phyloP scores from a whole-genome alignment of 2,113 vertebrate genomes.

The Phocoena sinus region DNA sequence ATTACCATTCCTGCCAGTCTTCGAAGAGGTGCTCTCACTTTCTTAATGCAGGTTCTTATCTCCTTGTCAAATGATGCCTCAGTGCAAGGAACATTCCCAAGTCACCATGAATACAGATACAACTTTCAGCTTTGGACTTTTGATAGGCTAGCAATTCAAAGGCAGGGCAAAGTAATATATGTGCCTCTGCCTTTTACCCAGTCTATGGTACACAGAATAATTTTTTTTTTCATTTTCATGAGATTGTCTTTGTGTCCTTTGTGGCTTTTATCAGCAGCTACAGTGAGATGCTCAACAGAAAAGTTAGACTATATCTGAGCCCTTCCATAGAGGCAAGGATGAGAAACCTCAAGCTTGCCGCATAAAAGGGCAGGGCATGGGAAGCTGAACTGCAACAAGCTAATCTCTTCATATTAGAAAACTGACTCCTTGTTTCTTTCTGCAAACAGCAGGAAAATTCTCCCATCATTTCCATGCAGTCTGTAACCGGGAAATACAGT shows the following conservation, averaged over 20 bases:
- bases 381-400: background rate
- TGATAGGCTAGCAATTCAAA: background rate
- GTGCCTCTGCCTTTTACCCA: background rate
- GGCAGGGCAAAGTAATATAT: background rate
- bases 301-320: background rate
- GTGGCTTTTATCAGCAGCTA: background rate
- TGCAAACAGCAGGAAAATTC: background rate
- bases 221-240: background rate
- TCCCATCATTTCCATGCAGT: background rate
- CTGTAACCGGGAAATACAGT: background rate
- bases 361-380: background rate
- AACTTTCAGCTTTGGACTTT: background rate
- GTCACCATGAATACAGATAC: background rate
- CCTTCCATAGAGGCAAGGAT: background rate
- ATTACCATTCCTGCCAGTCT: background rate
- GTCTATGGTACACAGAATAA: background rate
- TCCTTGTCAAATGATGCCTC: slow-evolving; percentile 29
- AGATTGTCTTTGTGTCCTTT: background rate
- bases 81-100: background rate
- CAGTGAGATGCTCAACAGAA: background rate
- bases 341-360: background rate
- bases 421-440: background rate
- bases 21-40: slow-evolving; percentile 4
- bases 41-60: background rate
- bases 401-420: background rate